phyloP scores from a whole-genome alignment of 2,113 vertebrate species.

The Amphiprion percula region DNA sequence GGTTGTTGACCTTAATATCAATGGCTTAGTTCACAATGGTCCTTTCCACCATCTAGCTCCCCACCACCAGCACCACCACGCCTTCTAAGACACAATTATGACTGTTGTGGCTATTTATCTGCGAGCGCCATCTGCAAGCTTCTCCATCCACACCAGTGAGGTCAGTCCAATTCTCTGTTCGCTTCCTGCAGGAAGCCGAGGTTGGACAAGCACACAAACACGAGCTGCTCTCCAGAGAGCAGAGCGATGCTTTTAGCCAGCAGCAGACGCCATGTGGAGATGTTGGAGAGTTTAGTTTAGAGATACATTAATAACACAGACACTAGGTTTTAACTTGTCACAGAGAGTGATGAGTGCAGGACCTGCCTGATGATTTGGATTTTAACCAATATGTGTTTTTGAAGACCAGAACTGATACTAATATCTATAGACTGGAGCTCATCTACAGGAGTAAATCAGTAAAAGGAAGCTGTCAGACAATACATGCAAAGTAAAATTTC shows the following conservation, averaged over 20 bases:
- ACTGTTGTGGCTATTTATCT: conserved; percentile 70
- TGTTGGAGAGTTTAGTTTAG: conserved; percentile 22
- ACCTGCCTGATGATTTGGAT: neutral
- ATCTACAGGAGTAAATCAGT: neutral
- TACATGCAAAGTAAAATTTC: neutral
- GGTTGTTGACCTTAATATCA: conserved; percentile 23
- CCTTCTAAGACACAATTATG: conserved; percentile 22
- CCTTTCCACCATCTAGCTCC: neutral
- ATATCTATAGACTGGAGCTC: neutral
- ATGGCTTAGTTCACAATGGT: conserved; percentile 28
- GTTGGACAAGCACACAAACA: conserved; percentile 26
- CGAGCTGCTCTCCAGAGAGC: conserved; percentile 22
- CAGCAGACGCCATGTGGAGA: conserved; percentile 23
- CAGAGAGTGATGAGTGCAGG: neutral
- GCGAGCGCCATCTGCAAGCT: conserved; percentile 67
- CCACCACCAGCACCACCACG: neutral
- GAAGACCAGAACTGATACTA: neutral
- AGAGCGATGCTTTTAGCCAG: conserved; percentile 19
- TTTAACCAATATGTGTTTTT: neutral
- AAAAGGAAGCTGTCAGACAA: neutral
- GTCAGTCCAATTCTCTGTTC: conserved; percentile 68
- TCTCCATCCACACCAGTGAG: conserved; percentile 59
- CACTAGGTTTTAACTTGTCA: neutral
- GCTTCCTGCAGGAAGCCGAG: conserved; percentile 77
- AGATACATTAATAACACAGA: conserved; percentile 3